Conservation (phyloP, 1,140 invertebrate species). For the Harlomillsia oculata region DNA sequence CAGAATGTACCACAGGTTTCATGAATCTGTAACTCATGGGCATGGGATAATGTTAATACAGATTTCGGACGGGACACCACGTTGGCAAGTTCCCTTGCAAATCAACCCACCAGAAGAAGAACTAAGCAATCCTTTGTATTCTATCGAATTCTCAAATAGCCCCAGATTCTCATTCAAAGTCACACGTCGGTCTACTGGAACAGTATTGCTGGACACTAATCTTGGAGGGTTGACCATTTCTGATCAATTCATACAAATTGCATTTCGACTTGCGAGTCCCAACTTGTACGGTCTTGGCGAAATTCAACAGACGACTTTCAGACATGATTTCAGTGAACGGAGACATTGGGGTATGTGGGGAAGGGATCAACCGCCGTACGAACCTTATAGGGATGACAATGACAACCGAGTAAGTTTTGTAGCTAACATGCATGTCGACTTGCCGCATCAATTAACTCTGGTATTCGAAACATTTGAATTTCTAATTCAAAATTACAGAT, state of each 20-base stretch:
- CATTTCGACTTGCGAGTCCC: constrained; percentile 41
- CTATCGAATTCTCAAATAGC: constrained; percentile 10
- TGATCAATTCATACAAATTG: constrained; percentile 47
- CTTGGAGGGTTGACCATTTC: constrained; percentile 52
- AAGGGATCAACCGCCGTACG: constrained; percentile 16
- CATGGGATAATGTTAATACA: background rate
- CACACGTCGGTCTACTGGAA: background rate
- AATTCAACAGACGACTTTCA: constrained; percentile 35
- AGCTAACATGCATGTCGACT: background rate
- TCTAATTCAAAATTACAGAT: too few species aligned
- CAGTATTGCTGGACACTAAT: constrained; percentile 18
- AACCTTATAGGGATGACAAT: too few species aligned
- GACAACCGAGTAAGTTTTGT: background rate
- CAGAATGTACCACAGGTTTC: background rate
- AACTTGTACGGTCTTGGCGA: constrained; percentile 49
- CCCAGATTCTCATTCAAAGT: constrained; percentile 26
- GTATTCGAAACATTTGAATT: background rate
- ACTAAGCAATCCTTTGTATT: constrained; percentile 5
- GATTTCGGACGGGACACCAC: background rate
- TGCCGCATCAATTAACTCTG: background rate
- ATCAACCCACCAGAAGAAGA: constrained; percentile 1
- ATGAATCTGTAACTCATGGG: background rate
- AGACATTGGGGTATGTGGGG: constrained; percentile 18
- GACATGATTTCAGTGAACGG: constrained; percentile 37
- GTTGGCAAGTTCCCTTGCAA: constrained; percentile 26